Evolutionary conservation across 1,140 invertebrate genomes (phyloP), one percentile per base, ranked within the genome.

Genomic region (Eciton burchellii): DNA sequence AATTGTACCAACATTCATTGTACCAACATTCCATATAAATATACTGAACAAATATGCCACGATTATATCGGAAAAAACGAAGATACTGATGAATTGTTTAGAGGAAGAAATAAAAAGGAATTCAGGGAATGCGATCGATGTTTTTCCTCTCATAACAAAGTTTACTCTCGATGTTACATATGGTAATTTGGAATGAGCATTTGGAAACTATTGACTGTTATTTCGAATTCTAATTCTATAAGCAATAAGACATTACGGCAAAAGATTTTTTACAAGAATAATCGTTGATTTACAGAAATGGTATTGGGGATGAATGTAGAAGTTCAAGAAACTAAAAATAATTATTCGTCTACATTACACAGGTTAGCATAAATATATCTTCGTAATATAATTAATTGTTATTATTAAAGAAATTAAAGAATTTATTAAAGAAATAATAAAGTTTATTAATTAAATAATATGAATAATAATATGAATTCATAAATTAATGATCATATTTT

Each of bases 21-120:
- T 97, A 3, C 97, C 98, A 6, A 96, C 97, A 0, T 99, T 99
- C 91, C 97, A 98, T 92, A 98, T 98, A 89, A 96, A 96, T 88
- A 97, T 98, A 62, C 93, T 98, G 1, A 96, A 98, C 70, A 95
- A 96, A 87, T 98, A 98, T 95, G 90, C 95, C 85, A 89, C 94
- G 91, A 95, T 97, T 0, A 97, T 98, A 90, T 95, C 97, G 88
- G 95, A 96, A 81, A 97, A 98, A 87, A 94, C 95, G 6, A 91
- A 95, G 11, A 94, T 96, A 52, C 93, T 98, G n/a, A 89, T 94
- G 16, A 89, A 95, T 24, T 93, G 92, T 88, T 89, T 95, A 21
- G 73, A 81, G 26, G 85, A 90, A n/a, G 52, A 92, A 26, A 83
- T 94, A 0, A 90, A 93, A 29, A 93, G 91, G 26, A 82, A 92